Base-by-base conservation (phyloP, 1,140 invertebrate genomes). In the Ostrea denselamellosa region DNA sequence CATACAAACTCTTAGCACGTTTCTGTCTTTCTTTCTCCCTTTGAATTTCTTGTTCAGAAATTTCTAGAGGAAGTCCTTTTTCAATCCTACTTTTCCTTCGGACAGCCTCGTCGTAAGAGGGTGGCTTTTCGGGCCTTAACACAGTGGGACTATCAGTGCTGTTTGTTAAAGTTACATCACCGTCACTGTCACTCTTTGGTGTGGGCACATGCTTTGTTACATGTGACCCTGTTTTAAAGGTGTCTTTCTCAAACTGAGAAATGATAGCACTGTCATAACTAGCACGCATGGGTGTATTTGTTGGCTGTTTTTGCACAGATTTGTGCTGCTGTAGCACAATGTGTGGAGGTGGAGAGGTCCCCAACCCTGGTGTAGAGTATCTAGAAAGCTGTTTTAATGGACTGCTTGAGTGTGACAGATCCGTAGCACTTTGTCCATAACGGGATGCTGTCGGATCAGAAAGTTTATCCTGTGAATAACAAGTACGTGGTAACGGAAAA, bases 1-100 rank as follows among this genome's bases (percentile, higher is more conserved):
- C 95, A 90, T 95, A 95, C 44, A 95, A 87, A 65, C 93, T 87
- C 87, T 94, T 94, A 12, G 95, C 95, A 83, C 92, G 90, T 44
- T 92, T 91, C 92, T 93, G 95, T 54, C 92, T 90, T 44, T 93
- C 91, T 84, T 91, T 93, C 89, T 95, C 95, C 85, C 92, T 92
- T 83, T 93, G 86, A 81, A 92, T 92, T 81, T 94, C 93, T 83
- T 93, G 90, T 86, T 94, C 92, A 25, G 92, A 92, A 71, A 89
- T 90, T 77, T 90, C 91, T 56, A 90, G 81, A 34, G 89, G 91
- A 25, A 93, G 85, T 51, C 91, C 90, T 28, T 90, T 89, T 83
- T 92, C 87, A 12, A 94, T 83, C 83, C 92, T 88, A 83, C 90
- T 92, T 68, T 92, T 93, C 68, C 94, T 85, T 51, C 92, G 91